Evolutionary conservation across 2,797 vertebrate genomes (phyloP).

Genomic region (Helicolenus hilgendorfi): DNA sequence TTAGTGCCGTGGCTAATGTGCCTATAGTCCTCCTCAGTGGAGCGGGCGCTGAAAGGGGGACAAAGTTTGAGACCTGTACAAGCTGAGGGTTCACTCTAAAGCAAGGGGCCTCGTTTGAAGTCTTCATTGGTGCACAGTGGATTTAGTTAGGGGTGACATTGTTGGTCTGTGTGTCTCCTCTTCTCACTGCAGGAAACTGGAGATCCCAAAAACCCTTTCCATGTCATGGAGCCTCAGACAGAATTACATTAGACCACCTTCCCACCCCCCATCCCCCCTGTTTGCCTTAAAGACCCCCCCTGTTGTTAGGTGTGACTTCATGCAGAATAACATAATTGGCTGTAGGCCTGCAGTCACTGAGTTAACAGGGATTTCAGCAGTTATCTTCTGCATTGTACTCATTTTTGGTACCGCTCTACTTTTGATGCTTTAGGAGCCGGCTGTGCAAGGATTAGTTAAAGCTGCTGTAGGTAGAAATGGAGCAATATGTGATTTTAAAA

Average conservation of each 20-base stretch:
- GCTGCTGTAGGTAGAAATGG: no score
- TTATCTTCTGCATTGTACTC: not conserved
- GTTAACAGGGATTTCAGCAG: not conserved
- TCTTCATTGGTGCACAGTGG: constrained; percentile 83
- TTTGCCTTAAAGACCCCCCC: constrained; percentile 6
- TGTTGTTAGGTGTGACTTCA: constrained; percentile 10
- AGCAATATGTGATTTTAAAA: no score
- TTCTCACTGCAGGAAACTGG: constrained; percentile 54
- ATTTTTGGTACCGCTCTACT: not conserved
- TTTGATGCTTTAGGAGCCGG: not conserved
- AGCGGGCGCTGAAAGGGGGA: constrained; percentile 86
- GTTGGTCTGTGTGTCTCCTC: constrained; percentile 54
- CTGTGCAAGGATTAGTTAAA: not conserved
- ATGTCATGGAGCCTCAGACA: constrained; percentile 33
- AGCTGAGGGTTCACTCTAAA: constrained; percentile 86
- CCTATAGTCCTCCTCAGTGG: constrained; percentile 84
- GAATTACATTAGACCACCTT: constrained; percentile 35
- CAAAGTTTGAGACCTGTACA: constrained; percentile 93
- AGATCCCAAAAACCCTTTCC: constrained; percentile 12
- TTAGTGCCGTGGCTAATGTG: constrained; percentile 92
- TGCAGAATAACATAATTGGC: constrained; percentile 25
- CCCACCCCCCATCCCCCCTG: constrained; percentile 4
- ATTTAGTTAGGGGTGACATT: constrained; percentile 72
- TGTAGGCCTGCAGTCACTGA: not conserved
- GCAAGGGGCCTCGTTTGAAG: constrained; percentile 83